Base-by-base conservation (phyloP, 2,113 vertebrate genomes). In the Turdus rufiventris region DNA sequence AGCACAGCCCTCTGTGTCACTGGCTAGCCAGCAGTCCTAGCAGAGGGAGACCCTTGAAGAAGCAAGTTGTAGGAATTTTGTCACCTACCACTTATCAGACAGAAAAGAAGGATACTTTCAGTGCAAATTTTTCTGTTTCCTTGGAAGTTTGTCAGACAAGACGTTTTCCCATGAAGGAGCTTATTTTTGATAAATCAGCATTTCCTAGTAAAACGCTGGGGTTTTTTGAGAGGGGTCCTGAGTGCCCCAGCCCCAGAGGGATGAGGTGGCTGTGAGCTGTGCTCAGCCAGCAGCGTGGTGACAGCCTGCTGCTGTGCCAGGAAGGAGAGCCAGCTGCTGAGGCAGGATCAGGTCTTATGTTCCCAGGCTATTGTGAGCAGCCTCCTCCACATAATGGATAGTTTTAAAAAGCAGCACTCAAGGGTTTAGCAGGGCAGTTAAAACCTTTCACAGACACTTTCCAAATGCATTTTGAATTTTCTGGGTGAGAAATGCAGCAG, bases 261-360 rank as follows among this genome's bases (percentile, higher is more conserved):
- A 88, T 85, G 94, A 95, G 95, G 95, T 95, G 95, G 54, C 90
- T 38, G 92, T 68, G 94, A 96, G 85, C 51, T 0, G 3, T 0
- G 4, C 88, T 93, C 51, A 8, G 85, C 29, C 23, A 0, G 83
- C 86, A 25, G 79, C 2, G 0, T 2, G 1, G n/a, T 92, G 96
- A 92, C 96, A 94, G 94, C 85, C 57, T 19, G 70, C 56, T 0
- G 19, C 82, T 91, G 93, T 83, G 96, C 92, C 94, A 94, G 63
- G 67, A 96, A 96, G 96, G 92, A 88, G 60, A 95, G 82, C 92
- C 96, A 96, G 96, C 96, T 96, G 96, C 94, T 88, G 75, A 61
- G 17, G 60, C 78, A 83, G 45, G n/a, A 90, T 54, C 85, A 34
- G 78, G 40, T 65, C 92, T 91, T 70, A 5, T 14, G 85, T 96